Percentiles rank a stretch among this genome's conserved stretches.
Conservation (phyloP, 2,888 invertebrate species). For the Pandemis corylana region DNA sequence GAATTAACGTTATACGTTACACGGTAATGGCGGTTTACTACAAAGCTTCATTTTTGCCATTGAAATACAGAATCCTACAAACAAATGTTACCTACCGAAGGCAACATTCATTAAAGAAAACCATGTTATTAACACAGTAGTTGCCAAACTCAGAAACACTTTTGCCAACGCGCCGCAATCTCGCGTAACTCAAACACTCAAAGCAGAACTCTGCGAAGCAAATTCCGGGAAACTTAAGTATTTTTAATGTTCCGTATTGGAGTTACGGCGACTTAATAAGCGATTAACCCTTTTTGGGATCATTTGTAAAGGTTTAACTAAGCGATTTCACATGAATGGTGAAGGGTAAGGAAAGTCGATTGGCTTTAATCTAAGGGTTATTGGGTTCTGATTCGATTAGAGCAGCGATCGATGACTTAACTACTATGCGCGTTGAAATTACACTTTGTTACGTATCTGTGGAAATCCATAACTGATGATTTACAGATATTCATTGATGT, state of each 20-base stretch:
- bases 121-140: constrained; percentile 19
- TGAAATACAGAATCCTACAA: too few species aligned
- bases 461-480: background rate
- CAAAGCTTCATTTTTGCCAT: too few species aligned
- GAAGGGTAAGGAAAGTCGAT: constrained; percentile 40
- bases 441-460: background rate
- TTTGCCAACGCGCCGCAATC: constrained; percentile 11
- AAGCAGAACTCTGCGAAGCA: constrained; percentile 18
- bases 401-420: constrained; percentile 32
- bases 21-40: too few species aligned
- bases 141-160: constrained; percentile 17
- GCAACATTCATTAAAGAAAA: background rate
- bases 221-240: constrained; percentile 20
- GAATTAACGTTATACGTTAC: too few species aligned
- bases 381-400: constrained; percentile 37
- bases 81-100: too few species aligned
- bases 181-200: constrained; percentile 22
- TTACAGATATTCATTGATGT: too few species aligned
- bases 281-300: constrained; percentile 40
- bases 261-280: constrained; percentile 36
- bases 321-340: constrained; percentile 42
- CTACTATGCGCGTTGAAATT: constrained; percentile 21
- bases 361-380: constrained; percentile 39
- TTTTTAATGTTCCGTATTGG: constrained; percentile 26
- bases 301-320: constrained; percentile 42